Evolutionary conservation across 2,797 vertebrate species (phyloP).

Genomic region (Poeciliopsis turneri): DNA sequence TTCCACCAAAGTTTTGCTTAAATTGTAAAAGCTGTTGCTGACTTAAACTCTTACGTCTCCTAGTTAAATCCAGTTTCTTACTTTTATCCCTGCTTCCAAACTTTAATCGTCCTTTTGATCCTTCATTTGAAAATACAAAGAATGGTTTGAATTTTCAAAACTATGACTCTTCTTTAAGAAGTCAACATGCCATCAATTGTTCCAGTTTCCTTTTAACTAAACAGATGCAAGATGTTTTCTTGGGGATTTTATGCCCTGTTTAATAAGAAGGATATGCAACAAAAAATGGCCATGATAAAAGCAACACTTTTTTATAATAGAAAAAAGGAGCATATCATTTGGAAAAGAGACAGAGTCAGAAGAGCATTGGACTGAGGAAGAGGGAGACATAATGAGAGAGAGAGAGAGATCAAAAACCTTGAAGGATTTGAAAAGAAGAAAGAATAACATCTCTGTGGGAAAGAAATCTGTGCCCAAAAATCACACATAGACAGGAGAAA

Average conservation of each 20-base stretch:
- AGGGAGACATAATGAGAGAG: conserved; percentile 43
- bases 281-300: neutral
- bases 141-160: neutral
- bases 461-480: conserved; percentile 31
- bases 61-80: neutral
- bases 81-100: neutral
- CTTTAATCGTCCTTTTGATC: neutral
- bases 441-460: conserved; percentile 29
- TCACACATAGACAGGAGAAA: conserved; percentile 30
- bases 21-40: neutral
- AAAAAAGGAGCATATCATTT: conserved; percentile 19
- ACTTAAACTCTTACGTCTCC: neutral
- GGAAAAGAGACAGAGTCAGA: conserved; percentile 25
- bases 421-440: conserved; percentile 25
- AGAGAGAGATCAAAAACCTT: conserved; percentile 24
- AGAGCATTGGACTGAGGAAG: conserved; percentile 23
- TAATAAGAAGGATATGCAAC: neutral
- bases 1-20: neutral
- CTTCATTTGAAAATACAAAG: neutral
- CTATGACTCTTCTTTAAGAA: neutral
- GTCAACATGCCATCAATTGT: neutral
- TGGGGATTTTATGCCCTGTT: neutral
- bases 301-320: conserved; percentile 30
- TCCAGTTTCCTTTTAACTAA: neutral
- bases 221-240: neutral